A percentile compares a stretch with the other conserved stretches of the same genome.
These are phyloP conservation scores for Platycnemis pennipes DNA, from an alignment of 2,888 invertebrate genomes.

Conservation along the genomic window DNA sequence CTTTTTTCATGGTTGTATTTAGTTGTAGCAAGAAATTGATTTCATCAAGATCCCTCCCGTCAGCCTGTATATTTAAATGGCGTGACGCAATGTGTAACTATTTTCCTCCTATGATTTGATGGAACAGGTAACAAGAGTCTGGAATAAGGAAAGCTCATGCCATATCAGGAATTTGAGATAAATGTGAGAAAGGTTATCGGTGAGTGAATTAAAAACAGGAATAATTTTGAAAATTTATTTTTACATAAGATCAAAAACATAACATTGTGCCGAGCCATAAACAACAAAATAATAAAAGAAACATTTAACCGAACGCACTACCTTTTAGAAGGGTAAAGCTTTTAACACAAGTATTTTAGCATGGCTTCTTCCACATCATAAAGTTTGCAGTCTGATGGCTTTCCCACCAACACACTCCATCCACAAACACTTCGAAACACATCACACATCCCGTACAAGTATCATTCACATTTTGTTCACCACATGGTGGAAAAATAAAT, in stretches of 20 bases:
- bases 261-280: constrained; percentile 59
- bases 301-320: constrained; percentile 41
- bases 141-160: too few relatives aligned
- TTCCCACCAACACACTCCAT: background rate
- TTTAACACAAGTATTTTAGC: background rate
- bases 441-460: background rate
- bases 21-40: too few relatives aligned
- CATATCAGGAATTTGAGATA: background rate
- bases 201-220: background rate
- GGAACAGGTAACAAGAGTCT: too few relatives aligned
- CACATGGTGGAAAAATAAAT: constrained; percentile 21
- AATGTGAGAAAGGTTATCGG: background rate
- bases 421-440: background rate
- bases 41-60: too few relatives aligned
- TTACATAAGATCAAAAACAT: constrained; percentile 57
- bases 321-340: background rate
- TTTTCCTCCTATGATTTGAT: too few relatives aligned
- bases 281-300: constrained; percentile 59
- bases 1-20: too few relatives aligned
- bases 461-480: background rate
- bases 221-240: constrained; percentile 59
- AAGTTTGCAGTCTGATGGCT: background rate
- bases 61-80: too few relatives aligned
- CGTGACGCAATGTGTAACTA: too few relatives aligned
- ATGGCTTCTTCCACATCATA: background rate